A percentile compares a stretch with the other conserved stretches of the same genome.
Evolutionary conservation across 2,888 invertebrate genomes (phyloP).

Genomic region (Cantharis rustica): DNA sequence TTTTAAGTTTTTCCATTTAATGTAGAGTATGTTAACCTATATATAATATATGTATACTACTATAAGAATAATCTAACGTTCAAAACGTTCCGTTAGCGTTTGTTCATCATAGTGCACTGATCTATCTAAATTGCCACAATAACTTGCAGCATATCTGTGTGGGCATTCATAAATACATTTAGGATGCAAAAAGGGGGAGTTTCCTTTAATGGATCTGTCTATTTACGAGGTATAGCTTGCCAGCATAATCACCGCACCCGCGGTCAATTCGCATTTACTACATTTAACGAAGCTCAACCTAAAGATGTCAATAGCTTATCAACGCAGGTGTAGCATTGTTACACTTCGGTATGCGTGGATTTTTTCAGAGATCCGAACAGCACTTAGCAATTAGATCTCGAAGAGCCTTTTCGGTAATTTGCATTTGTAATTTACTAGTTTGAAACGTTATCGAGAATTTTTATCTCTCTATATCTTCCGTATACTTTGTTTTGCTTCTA

Average conservation of each 20-base stretch:
- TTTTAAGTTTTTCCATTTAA: background rate
- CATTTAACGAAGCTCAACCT: constrained; percentile 13
- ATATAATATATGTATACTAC: no score
- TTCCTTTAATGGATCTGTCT: constrained; percentile 36
- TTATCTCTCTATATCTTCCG: constrained; percentile 16
- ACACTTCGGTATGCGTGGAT: constrained; percentile 24
- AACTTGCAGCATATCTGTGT: constrained; percentile 39
- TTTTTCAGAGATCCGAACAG: constrained; percentile 21
- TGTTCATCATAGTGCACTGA: constrained; percentile 25
- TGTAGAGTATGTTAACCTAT: background rate
- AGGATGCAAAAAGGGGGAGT: constrained; percentile 34
- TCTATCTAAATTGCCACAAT: constrained; percentile 41
- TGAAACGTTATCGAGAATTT: constrained; percentile 18
- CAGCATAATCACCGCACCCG: constrained; percentile 26
- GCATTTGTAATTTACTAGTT: constrained; percentile 24
- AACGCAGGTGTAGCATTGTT: constrained; percentile 29
- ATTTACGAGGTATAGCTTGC: constrained; percentile 34
- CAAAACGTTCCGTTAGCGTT: constrained; percentile 1
- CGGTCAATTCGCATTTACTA: constrained; percentile 6
- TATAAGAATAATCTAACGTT: background rate
- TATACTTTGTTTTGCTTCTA: constrained; percentile 20
- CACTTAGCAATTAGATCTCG: constrained; percentile 30
- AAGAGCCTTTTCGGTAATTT: constrained; percentile 30
- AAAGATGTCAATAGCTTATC: constrained; percentile 24
- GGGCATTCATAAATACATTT: constrained; percentile 39